Evolutionary conservation across 2,797 vertebrate genomes (phyloP).

Genomic region (Takifugu rubripes): DNA sequence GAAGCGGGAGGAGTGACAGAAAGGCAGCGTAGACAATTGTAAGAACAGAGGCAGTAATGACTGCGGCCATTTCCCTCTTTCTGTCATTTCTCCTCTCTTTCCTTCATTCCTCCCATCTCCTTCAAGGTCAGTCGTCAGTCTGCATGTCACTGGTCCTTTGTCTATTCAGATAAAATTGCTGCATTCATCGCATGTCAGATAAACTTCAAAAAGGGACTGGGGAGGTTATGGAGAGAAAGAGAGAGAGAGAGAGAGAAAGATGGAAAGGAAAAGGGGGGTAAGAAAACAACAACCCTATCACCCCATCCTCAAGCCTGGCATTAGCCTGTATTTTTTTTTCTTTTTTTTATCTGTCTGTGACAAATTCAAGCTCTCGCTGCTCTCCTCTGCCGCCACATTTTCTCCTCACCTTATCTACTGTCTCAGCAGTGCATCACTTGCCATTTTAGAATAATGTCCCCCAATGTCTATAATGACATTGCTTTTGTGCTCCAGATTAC

Average conservation of each 20-base stretch:
- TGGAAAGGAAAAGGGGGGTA: neutral
- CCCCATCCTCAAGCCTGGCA: slow-evolving; percentile 66
- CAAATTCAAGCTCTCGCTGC: slow-evolving; percentile 77
- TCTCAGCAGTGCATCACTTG: slow-evolving; percentile 77
- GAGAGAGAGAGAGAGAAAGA: slow-evolving; percentile 29
- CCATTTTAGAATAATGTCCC: slow-evolving; percentile 80
- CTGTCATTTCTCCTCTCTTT: slow-evolving; percentile 29
- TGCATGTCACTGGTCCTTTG: slow-evolving; percentile 74
- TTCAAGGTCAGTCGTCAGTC: slow-evolving; percentile 77
- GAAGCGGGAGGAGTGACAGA: slow-evolving; percentile 4
- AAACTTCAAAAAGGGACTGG: slow-evolving; percentile 72
- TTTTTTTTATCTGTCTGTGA: slow-evolving; percentile 77
- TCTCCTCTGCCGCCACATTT: slow-evolving; percentile 70
- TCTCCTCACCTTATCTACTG: slow-evolving; percentile 80
- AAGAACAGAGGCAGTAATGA: slow-evolving; percentile 33
- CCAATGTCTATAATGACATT: slow-evolving; percentile 80
- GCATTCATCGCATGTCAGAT: slow-evolving; percentile 81
- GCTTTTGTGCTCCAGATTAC: slow-evolving; percentile 79
- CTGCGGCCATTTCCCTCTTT: slow-evolving; percentile 40
- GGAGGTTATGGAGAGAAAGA: slow-evolving; percentile 44
- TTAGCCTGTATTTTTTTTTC: slow-evolving; percentile 63
- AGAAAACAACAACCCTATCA: slow-evolving; percentile 59
- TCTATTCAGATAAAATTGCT: slow-evolving; percentile 80
- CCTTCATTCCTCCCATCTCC: slow-evolving; percentile 55
- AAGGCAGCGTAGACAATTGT: slow-evolving; percentile 27